Base-by-base conservation (phyloP, 2,113 vertebrate genomes). In the Notiomystis cincta region DNA sequence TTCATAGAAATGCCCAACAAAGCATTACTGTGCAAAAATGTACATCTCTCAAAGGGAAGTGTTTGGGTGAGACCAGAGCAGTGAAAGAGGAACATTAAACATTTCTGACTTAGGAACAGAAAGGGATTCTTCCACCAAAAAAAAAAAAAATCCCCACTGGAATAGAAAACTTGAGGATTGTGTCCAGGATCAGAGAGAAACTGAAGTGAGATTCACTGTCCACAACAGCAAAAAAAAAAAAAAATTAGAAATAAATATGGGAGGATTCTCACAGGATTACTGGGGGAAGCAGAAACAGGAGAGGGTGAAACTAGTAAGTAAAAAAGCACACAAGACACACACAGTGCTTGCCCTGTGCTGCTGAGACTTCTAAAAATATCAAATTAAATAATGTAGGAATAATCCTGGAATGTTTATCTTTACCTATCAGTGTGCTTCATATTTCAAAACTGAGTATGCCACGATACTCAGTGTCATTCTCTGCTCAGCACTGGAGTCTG, bases 1-100 rank as follows among this genome's bases (percentile, higher is more conserved):
- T 96, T 90, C 92, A 96, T 19, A 97, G 93, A 97, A 95, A 69
- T 54, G 54, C 45, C 35, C 71, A 95, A 97, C 95, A 96, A 96
- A 97, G 95, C 84, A 92, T 91, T 62, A 88, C 95, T 97, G 92
- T 97, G 90, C 75, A 80, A 51, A 93, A 94, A 90, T 42, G 90
- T 70, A 25, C 90, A 88, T 96, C 90, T 94, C 71, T 82, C 79
- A 88, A 90, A 88, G 87, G 67, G 42, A 94, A 96, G 80, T 40
- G 92, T 54, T 94, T 77, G 92, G 87, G 82, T 73, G 76, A 89
- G 93, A 77, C 37, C 28, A 57, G 62, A 77, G 86, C 79, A 86
- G 58, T 73, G 86, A 93, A 87, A 97, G 76, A 77, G 76, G 51
- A 95, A 88, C 89, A 71, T 65, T 58, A 96, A 93, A 70, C 31